phyloP scores from a whole-genome alignment of 2,113 vertebrate species.

The Amblyornis subalaris region DNA sequence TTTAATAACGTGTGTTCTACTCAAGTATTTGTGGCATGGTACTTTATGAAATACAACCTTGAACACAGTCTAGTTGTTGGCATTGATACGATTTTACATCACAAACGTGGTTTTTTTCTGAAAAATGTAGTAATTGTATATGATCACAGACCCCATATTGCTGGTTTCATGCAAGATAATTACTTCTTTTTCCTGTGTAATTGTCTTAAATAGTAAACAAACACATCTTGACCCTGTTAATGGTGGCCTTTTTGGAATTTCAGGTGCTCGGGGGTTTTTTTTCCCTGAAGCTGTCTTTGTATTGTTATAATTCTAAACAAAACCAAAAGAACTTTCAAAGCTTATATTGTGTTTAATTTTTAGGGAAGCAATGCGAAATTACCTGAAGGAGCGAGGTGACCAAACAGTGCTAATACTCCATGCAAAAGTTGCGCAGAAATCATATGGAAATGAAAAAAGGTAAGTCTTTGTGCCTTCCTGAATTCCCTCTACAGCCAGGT shows the following conservation, averaged over 20 bases:
- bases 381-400: slow-evolving; percentile 98
- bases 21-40: neutral
- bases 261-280: neutral
- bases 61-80: neutral
- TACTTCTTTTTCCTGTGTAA: neutral
- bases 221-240: neutral
- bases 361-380: slow-evolving; percentile 99
- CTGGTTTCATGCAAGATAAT: neutral
- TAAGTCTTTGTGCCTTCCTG: slow-evolving; percentile 21
- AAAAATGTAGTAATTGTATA: neutral
- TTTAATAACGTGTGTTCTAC: neutral
- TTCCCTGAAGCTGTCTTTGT: neutral
- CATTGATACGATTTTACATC: neutral
- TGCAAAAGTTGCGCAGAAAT: slow-evolving; percentile 98
- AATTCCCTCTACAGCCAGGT: neutral
- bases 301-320: neutral
- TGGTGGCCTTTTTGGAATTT: neutral
- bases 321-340: neutral
- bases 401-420: slow-evolving; percentile 99
- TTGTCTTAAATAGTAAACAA: neutral
- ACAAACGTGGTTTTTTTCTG: neutral
- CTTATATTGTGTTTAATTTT: slow-evolving; percentile 26
- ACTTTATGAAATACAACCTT: neutral
- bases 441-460: slow-evolving; percentile 98
- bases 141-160: neutral